Conservation (phyloP, 2,888 invertebrate genomes). For the Meiosimyza platycephala region DNA sequence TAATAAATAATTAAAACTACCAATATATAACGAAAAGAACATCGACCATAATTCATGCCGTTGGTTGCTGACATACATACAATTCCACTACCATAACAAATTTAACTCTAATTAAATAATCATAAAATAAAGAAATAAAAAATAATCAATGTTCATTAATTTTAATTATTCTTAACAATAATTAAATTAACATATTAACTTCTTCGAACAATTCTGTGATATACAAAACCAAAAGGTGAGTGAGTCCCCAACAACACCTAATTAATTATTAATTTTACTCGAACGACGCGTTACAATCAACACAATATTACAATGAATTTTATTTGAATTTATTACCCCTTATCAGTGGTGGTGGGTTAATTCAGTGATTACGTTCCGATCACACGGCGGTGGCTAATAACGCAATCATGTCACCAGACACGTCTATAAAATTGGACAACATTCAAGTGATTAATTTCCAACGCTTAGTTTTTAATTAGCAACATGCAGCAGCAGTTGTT, state of each 20-base stretch:
- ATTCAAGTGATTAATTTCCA: background rate
- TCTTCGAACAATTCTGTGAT: constrained; percentile 54
- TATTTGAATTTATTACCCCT: constrained; percentile 6
- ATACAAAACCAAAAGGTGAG: constrained; percentile 57
- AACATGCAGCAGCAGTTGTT: background rate
- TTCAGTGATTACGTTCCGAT: constrained; percentile 17
- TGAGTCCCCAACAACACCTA: constrained; percentile 10
- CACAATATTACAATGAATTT: background rate
- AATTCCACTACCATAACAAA: too few species aligned
- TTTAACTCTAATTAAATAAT: too few species aligned
- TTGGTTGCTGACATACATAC: too few species aligned
- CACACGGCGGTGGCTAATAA: background rate
- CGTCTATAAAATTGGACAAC: constrained; percentile 5
- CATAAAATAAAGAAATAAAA: too few species aligned
- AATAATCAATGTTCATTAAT: too few species aligned
- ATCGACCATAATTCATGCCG: too few species aligned
- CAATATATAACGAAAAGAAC: too few species aligned
- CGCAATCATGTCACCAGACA: constrained; percentile 17
- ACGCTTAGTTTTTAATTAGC: background rate
- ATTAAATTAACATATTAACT: constrained; percentile 21
- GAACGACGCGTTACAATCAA: too few species aligned
- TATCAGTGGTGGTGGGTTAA: background rate
- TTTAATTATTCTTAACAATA: constrained; percentile 12
- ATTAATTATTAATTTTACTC: background rate
- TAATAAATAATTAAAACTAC: too few species aligned